A percentile compares a stretch with the other conserved stretches of the same genome.
Evolutionary conservation across 2,888 invertebrate genomes (phyloP).

Genomic region (Drosophila cracens): DNA sequence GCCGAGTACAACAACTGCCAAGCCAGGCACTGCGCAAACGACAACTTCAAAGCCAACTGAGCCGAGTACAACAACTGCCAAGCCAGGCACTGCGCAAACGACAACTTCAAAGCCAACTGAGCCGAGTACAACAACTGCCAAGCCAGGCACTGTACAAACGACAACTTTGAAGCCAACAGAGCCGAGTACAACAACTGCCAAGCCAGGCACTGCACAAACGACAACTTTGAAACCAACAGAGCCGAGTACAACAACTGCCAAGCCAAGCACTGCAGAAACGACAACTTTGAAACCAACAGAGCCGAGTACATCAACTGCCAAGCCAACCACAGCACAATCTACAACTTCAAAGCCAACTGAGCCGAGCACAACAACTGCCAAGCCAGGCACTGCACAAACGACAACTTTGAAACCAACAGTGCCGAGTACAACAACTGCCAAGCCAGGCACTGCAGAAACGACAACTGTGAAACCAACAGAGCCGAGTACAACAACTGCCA

Average conservation of each 20-base stretch:
- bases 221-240: constrained; percentile 1
- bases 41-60: background rate
- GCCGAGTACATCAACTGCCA: no score
- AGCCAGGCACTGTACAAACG: background rate
- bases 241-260: background rate
- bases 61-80: background rate
- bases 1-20: no score
- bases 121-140: background rate
- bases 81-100: background rate
- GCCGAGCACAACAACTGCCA: no score
- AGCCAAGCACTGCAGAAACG: background rate
- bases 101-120: background rate
- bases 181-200: no score
- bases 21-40: no score
- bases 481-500: background rate
- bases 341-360: constrained; percentile 5
- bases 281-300: constrained; percentile 1
- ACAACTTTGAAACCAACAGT: constrained; percentile 2
- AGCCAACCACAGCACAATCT: background rate
- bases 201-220: background rate
- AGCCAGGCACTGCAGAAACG: background rate
- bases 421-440: no score
- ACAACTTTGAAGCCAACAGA: background rate
- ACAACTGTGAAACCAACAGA: background rate
- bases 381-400: background rate